Percentiles rank a stretch among this genome's conserved stretches.
phyloP scores from a whole-genome alignment of 2,113 vertebrate genomes.

The Bubo scandiacus region DNA sequence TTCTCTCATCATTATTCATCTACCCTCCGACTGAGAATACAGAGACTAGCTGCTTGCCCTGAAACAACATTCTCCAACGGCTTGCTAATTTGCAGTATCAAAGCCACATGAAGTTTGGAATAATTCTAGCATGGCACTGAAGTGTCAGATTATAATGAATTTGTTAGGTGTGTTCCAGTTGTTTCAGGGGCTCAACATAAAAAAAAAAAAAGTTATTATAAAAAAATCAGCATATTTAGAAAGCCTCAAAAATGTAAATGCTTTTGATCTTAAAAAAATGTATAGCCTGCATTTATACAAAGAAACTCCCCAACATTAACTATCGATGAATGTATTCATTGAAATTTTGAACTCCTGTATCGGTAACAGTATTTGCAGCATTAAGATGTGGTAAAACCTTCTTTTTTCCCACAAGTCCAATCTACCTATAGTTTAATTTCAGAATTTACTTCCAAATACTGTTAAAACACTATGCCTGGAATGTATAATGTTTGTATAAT shows the following conservation, averaged over 20 bases:
- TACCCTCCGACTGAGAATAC: background rate
- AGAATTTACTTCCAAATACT: background rate
- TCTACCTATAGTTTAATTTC: background rate
- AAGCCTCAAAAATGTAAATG: background rate
- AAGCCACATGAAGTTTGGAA: background rate
- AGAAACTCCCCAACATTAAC: background rate
- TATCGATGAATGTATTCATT: background rate
- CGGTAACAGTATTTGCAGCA: background rate
- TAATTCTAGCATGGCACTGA: background rate
- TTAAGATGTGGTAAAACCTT: background rate
- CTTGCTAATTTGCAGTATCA: background rate
- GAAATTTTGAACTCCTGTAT: background rate
- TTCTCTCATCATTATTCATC: background rate
- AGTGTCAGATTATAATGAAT: background rate
- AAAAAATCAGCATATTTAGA: background rate
- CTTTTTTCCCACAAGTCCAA: background rate
- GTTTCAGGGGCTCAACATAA: background rate
- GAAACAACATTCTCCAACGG: background rate
- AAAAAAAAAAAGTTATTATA: background rate
- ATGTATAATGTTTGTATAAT: background rate
- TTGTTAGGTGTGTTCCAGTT: background rate
- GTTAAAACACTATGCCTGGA: background rate
- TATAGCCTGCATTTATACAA: background rate
- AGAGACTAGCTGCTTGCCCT: background rate
- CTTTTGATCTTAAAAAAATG: background rate